Percentiles rank a stretch among this genome's conserved stretches.
phyloP scores from a whole-genome alignment of 92 coral and sea anemone genomes.

The Bergia puertoricense region DNA sequence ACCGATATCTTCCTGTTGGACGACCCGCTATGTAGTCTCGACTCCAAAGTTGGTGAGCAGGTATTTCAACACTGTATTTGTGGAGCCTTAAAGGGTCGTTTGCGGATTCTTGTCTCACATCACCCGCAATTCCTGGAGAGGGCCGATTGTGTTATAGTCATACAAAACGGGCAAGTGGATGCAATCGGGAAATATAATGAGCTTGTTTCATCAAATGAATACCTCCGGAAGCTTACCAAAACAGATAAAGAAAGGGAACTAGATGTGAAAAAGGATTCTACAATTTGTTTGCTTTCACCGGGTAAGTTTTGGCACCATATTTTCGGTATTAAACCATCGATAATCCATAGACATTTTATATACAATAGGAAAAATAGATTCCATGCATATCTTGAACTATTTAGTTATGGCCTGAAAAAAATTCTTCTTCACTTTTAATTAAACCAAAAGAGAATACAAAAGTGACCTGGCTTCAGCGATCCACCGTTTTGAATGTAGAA shows the following conservation, averaged over 20 bases:
- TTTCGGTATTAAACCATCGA: neutral
- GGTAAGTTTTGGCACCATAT: neutral
- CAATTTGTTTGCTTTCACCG: slow-evolving; percentile 11
- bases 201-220: slow-evolving; percentile 13
- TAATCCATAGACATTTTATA: too few species aligned
- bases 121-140: slow-evolving; percentile 20
- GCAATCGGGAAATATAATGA: slow-evolving; percentile 7
- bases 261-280: neutral
- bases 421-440: too few species aligned
- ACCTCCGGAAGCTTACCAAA: neutral
- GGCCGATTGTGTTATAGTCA: slow-evolving; percentile 4
- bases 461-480: too few species aligned
- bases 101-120: slow-evolving; percentile 26
- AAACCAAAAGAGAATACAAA: too few species aligned
- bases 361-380: too few species aligned
- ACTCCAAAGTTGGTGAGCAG: slow-evolving; percentile 22
- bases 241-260: neutral
- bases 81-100: slow-evolving; percentile 5
- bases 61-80: slow-evolving; percentile 20
- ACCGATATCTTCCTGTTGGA: slow-evolving; percentile 23
- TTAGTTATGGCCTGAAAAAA: too few species aligned
- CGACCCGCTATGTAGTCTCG: slow-evolving; percentile 21
- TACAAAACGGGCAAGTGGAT: slow-evolving; percentile 18
- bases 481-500: too few species aligned
- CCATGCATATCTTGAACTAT: too few species aligned